Evolutionary conservation across 2,113 vertebrate species (phyloP).

Genomic region (Onychostruthus taczanowskii): DNA sequence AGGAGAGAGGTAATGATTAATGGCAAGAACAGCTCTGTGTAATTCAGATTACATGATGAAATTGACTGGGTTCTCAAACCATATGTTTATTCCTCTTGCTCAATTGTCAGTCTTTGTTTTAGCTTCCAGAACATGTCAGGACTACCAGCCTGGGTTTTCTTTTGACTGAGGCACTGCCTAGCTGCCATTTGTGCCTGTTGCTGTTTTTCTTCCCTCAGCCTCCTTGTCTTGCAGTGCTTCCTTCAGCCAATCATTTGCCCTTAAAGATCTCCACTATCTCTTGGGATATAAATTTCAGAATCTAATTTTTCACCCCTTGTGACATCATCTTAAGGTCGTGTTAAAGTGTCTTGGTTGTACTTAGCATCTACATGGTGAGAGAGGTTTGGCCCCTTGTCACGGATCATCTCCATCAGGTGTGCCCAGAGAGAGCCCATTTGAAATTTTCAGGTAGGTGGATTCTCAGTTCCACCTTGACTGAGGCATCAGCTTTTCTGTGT

Average conservation of each 20-base stretch:
- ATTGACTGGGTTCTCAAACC: neutral
- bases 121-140: neutral
- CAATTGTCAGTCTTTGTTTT: neutral
- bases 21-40: neutral
- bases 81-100: neutral
- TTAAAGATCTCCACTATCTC: neutral
- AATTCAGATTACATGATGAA: neutral
- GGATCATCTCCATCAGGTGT: accelerated
- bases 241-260: neutral
- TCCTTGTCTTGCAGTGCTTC: neutral
- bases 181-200: neutral
- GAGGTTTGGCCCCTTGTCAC: neutral
- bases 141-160: neutral
- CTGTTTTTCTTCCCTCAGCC: neutral
- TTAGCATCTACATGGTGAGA: neutral
- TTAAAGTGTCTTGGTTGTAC: neutral
- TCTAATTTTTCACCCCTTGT: neutral
- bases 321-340: neutral
- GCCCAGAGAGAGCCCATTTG: neutral
- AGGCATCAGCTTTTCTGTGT: neutral
- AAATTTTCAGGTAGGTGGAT: neutral
- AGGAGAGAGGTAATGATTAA: neutral
- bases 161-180: neutral
- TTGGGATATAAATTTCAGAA: neutral
- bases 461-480: neutral